Conservation (phyloP, 2,888 invertebrate species). For the Clitarchus hookeri region DNA sequence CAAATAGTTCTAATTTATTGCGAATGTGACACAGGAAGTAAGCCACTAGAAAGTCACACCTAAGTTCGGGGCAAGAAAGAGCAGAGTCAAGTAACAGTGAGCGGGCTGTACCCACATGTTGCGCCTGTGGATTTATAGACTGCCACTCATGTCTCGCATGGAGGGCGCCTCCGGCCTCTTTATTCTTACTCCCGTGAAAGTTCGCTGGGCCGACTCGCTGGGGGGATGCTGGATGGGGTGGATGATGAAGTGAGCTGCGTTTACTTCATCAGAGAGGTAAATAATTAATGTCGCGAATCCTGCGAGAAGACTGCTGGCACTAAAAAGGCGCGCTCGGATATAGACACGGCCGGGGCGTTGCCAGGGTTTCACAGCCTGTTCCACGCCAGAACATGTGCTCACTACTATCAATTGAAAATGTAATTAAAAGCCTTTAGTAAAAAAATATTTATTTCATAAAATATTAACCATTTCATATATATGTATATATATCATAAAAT, state of each 20-base stretch:
- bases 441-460: no score
- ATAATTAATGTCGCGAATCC: slow-evolving; percentile 2
- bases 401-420: no score
- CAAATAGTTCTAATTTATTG: no score
- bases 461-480: no score
- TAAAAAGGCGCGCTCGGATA: not conserved
- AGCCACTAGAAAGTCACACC: no score
- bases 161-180: not conserved
- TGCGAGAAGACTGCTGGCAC: not conserved
- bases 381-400: no score
- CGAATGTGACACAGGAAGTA: no score
- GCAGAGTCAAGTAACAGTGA: not conserved
- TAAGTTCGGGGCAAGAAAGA: no score
- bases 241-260: not conserved
- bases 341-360: not conserved
- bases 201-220: not conserved
- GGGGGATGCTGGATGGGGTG: not conserved
- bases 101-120: not conserved
- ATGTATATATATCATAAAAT: no score
- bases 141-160: not conserved
- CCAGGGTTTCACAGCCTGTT: not conserved
- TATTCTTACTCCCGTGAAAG: no score
- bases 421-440: no score
- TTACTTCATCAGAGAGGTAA: slow-evolving; percentile 3
- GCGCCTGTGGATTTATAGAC: not conserved